These are phyloP conservation scores for Ephydatia muelleri DNA, from an alignment of 37 sponge, comb jelly and placozoan species.

Conservation along the genomic window DNA sequence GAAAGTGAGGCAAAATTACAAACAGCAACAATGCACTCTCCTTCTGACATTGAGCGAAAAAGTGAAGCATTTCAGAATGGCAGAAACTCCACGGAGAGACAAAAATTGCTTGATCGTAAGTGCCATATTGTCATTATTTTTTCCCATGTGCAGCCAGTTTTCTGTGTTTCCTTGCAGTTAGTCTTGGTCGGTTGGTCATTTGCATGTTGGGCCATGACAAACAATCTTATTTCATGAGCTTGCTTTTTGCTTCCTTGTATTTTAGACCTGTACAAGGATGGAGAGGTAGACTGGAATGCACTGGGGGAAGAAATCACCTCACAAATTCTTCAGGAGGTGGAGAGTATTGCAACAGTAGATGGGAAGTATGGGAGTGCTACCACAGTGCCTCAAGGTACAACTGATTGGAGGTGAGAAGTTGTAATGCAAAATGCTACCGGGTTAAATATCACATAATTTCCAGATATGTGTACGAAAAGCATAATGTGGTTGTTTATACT, in stretches of 20 bases:
- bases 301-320: slow-evolving; percentile 10
- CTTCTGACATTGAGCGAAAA: background rate
- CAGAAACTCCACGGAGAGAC: background rate
- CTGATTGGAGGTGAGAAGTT: slow-evolving; percentile 63
- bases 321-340: background rate
- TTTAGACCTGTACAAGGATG: slow-evolving; percentile 2
- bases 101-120: background rate
- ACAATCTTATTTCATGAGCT: background rate
- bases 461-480: slow-evolving; percentile 59
- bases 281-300: slow-evolving; percentile 9
- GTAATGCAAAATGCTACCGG: background rate
- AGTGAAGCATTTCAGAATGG: background rate
- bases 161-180: too few species aligned
- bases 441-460: background rate
- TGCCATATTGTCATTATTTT: too few species aligned
- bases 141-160: too few species aligned
- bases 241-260: background rate
- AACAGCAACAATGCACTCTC: background rate
- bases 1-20: background rate
- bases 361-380: slow-evolving; percentile 13
- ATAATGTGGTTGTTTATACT: slow-evolving; percentile 58
- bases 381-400: slow-evolving; percentile 20
- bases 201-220: too few species aligned
- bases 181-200: too few species aligned
- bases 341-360: slow-evolving; percentile 56